These are phyloP conservation scores for Sciurus vulgaris DNA, from an alignment of 2,797 vertebrate species.

Conservation along the genomic window DNA sequence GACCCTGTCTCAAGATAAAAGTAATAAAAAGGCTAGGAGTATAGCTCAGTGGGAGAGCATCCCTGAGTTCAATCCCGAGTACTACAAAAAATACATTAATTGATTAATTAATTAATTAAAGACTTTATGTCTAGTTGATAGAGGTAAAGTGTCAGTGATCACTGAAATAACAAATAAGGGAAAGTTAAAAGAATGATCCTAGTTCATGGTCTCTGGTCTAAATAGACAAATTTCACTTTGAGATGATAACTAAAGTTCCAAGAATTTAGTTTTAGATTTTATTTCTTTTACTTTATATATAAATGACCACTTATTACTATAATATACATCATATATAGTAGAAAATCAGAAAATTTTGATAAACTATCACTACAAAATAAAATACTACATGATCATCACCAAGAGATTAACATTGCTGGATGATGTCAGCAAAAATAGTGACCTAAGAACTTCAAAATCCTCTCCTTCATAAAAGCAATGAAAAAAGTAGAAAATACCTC, in stretches of 20 bases:
- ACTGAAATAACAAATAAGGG: background rate
- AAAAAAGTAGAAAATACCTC: background rate
- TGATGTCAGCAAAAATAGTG: background rate
- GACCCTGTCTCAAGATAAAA: too few relatives aligned
- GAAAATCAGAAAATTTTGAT: constrained; percentile 49
- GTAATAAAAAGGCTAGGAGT: too few relatives aligned
- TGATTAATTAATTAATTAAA: too few relatives aligned
- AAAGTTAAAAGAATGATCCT: constrained; percentile 33
- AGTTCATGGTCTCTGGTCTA: background rate
- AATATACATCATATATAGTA: background rate
- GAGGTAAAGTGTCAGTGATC: constrained; percentile 4
- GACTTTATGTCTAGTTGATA: background rate
- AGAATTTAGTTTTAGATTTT: constrained; percentile 41
- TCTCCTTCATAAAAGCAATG: background rate
- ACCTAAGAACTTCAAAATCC: constrained; percentile 18
- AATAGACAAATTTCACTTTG: constrained; percentile 20
- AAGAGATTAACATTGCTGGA: constrained; percentile 2
- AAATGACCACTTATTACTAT: background rate
- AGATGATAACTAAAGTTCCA: constrained; percentile 45
- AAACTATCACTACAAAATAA: constrained; percentile 44
- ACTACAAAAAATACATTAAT: too few relatives aligned
- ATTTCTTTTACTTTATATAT: background rate
- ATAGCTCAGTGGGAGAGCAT: too few relatives aligned
- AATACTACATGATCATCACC: background rate
- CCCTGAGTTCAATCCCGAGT: too few relatives aligned